Base-by-base conservation (phyloP, 2,113 vertebrate genomes). In the Cephalopholis sonnerati region DNA sequence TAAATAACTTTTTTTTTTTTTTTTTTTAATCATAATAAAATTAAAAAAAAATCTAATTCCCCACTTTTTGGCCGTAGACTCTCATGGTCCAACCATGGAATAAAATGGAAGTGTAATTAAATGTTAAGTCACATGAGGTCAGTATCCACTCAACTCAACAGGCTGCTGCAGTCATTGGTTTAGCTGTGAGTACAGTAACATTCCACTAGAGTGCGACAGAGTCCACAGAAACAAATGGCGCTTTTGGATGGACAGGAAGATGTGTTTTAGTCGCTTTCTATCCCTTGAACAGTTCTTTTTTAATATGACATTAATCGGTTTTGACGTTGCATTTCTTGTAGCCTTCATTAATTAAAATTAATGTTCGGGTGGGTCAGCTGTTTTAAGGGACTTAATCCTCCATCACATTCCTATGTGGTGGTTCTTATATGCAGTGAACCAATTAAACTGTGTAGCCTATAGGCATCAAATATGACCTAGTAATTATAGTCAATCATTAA, bases 161-260 rank as follows among this genome's bases (percentile, higher is more conserved):
- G 59, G 41, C 71, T n/a, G 10, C 51, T 64, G 39, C 11, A 0
- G 5, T 20, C 9, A 27, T n/a, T 53, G 0, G n/a, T 63, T 44
- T 65, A 32, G 5, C 18, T 85, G 73, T 74, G 1, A 6, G 6
- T 87, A 41, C 63, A 81, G 20, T 0, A n/a, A 27, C 11, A 1
- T 0, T 0, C 62, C 92, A 89, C 87, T 78, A 92, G 93, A 91
- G 83, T 25, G 87, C 74, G 83, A 63, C 87, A 92, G 54, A 91
- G 87, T 80, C 90, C 86, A 82, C 7, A 29, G 1, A 78, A 81
- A 62, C n/a, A 41, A 61, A 50, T 13, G 0, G 0, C 11, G 25
- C 27, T 41, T 27, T 13, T 12, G 5, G 8, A 2, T 7, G 4
- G 3, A 20, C 3, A 6, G 36, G 20, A 72, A 29, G 41, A 44